These are phyloP conservation scores for Anabacerthia variegaticeps DNA, from an alignment of 2,797 vertebrate species.

Conservation along the genomic window DNA sequence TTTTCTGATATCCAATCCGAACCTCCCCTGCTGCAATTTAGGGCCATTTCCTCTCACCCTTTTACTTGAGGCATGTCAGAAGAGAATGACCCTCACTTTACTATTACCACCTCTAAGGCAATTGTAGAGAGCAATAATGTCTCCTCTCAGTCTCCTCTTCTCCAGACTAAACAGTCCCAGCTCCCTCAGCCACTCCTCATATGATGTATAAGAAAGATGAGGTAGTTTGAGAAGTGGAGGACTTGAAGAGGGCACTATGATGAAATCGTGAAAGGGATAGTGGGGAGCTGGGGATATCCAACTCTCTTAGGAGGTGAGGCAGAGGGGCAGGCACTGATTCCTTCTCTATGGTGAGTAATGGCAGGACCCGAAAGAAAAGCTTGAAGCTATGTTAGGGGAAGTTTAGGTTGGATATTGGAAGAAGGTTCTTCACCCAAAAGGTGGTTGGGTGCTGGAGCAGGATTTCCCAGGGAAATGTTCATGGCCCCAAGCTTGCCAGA, in stretches of 20 bases:
- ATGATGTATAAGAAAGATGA: not conserved
- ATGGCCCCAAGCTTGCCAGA: not conserved
- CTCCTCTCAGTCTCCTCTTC: not conserved
- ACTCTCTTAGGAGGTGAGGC: not conserved
- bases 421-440: not conserved
- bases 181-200: not conserved
- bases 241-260: not conserved
- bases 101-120: not conserved
- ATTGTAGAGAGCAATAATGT: not conserved
- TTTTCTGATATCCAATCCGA: not conserved
- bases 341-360: not conserved
- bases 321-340: not conserved
- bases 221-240: not conserved
- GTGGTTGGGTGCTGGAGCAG: not conserved
- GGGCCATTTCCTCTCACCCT: not conserved
- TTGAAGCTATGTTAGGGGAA: too few species aligned
- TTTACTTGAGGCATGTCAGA: not conserved
- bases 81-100: not conserved
- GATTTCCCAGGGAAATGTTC: not conserved
- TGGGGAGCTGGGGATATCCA: not conserved
- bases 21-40: fast-evolving
- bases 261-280: not conserved
- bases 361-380: not conserved
- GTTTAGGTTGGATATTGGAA: not conserved
- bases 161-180: not conserved